Evolutionary conservation across 2,113 vertebrate genomes (phyloP), one percentile per base, ranked within the genome.

Genomic region (Cheilinus undulatus): DNA sequence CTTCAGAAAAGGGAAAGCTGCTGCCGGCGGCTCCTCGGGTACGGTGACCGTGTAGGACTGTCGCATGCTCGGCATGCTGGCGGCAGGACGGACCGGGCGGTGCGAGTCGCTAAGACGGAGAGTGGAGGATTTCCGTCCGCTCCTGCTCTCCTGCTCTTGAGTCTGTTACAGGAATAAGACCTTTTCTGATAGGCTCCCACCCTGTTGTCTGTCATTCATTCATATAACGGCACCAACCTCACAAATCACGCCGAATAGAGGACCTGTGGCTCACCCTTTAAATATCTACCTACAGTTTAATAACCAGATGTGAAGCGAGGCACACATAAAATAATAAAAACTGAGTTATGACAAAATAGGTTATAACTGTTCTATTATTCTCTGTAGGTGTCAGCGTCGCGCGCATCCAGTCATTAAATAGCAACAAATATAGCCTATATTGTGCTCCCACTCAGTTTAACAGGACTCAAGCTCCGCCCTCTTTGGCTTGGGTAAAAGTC

Each of bases 31-130:
- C 62, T 96, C 96, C 87, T 96, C 95, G 5, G 95, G 95, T 42
- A 97, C 89, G 45, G 96, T 98, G 84, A 97, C 97, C 3, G 95
- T 95, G 93, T 97, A 98, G 0, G 96, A 95, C 84, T 96, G 96
- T 85, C 96, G 93, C 95, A 98, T 93, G 93, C 81, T 93, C 87
- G 90, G 93, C 92, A 92, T 92, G 69, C 62, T 79, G 83, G 85
- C 64, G 64, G 63, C 27, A 50, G 52, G 23, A 23, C 17, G 19
- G 50, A 52, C 19, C 15, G 30, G 15, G 64, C 23, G 70, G 76
- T 46, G 42, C 36, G 38, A 28, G 28, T 30, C 15, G 19, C 13
- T 70, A 64, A 62, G 28, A 43, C 49, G 20, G 17, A 30, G 0
- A 28, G 19, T 36, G 2, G 12, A 19, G 57, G n/a, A 4, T 46